Percentiles rank a stretch among this genome's conserved stretches.
phyloP scores from a whole-genome alignment of 1,140 invertebrate species.

The Thereuonema tuberculata region DNA sequence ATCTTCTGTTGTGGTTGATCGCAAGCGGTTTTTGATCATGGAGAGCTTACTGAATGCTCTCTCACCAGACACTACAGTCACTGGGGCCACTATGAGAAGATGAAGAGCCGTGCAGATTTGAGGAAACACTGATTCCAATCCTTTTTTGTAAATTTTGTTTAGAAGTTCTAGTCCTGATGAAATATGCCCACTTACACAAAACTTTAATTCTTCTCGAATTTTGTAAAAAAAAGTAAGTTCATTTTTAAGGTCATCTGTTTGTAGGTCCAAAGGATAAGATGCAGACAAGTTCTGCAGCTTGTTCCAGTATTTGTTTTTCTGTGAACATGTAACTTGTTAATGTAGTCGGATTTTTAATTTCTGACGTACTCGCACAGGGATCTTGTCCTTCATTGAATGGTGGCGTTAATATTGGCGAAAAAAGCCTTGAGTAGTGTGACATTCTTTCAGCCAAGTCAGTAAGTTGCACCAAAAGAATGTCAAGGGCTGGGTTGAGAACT shows the following conservation, averaged over 20 bases:
- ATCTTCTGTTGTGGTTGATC: too few species aligned
- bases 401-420: too few species aligned
- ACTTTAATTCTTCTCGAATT: background rate
- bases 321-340: background rate
- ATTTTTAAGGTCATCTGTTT: background rate
- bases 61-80: too few species aligned
- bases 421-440: background rate
- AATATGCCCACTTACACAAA: too few species aligned
- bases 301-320: too few species aligned
- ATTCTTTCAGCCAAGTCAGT: too few species aligned
- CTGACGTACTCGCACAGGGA: background rate
- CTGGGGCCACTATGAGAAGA: too few species aligned
- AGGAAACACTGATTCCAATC: background rate
- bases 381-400: too few species aligned
- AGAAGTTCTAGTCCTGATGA: background rate
- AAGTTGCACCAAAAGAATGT: too few species aligned
- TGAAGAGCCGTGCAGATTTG: too few species aligned
- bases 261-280: background rate
- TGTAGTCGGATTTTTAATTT: background rate
- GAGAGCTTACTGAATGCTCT: too few species aligned
- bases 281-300: background rate
- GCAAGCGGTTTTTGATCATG: too few species aligned
- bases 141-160: background rate
- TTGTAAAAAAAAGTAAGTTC: background rate
- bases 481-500: background rate